Base-by-base conservation (phyloP, 2,113 vertebrate genomes). In the Centrocercus urophasianus region DNA sequence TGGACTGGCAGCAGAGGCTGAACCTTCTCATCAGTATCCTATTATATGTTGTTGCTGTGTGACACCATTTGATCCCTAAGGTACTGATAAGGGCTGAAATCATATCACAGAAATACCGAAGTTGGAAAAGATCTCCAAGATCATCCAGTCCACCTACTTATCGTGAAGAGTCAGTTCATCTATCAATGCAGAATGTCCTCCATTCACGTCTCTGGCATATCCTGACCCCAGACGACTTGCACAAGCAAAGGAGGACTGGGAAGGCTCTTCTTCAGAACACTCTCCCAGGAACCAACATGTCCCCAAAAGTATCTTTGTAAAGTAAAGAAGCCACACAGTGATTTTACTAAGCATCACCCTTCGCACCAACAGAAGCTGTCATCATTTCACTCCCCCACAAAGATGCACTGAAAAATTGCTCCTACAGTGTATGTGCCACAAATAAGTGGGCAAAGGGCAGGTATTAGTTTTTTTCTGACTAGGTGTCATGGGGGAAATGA, bases 101-200 rank as follows among this genome's bases (percentile, higher is more conserved):
- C 34, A 30, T 8, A 63, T 50, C 22, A 50, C 12, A 50, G 48
- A 50, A 50, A 24, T 22, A 50, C 21, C 48, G 24, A 50, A 22
- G 48, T 24, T 50, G 11, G 48, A 50, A 50, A 50, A 50, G 48
- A 50, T 8, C 50, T 52, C 24, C 50, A 52, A 14, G 25, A 52
- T 52, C 50, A 52, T 27, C 25, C 25, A 27, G 50, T 22, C 25
- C 13, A 52, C 50, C 13, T 15, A 52, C 24, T 8, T 52, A 52
- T 50, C 1, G 13, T 45, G 28, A 34, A 54, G 38, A 38, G 14
- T 36, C 27, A 19, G 42, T 11, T 52, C 11, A 48, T 54, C 43
- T 47, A 54, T 13, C 47, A 45, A 8, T 1, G 1, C 30, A 24
- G 25, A n/a, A 45, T 0, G 0, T 27, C 18, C 17, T 66, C 36